Base-by-base conservation (phyloP, 2,888 invertebrate genomes). In the Anorthoa munda region DNA sequence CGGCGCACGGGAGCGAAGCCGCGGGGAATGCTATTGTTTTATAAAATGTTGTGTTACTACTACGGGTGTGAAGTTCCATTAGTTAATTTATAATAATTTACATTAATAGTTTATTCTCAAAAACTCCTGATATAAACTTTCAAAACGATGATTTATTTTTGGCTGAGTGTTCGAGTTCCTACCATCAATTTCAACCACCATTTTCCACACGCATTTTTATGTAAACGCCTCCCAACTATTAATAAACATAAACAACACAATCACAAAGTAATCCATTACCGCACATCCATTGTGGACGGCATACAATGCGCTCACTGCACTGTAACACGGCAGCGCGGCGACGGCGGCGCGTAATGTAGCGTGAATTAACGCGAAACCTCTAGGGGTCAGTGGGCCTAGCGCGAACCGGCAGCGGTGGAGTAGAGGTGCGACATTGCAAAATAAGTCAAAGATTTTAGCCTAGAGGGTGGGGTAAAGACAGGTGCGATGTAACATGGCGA, bases 231-330 rank as follows among this genome's bases (percentile, higher is more conserved):
- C 23, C 51, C 67, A 71, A 84, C 81, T 81, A 71, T 81, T 76
- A 76, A 82, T 82, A 82, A 81, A 83, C 69, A 78, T 79, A 81
- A 81, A 84, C 81, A 84, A 84, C 66, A 81, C 80, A 81, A 81
- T 84, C 75, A 61, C 81, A 46, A 80, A 87, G 88, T 89, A 89
- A 89, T 89, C 89, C 89, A 89, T 89, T 89, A 89, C 81, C 71
- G 76, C 58, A 81, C 61, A 72, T 72, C 75, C 72, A 88, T 89
- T 89, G 88, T 89, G 88, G 77, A 65, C 48, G 69, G 77, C 50
- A 66, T 88, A 89, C 89, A 89, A 89, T 89, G 88, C 88, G 90
- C 78, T 87, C 88, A 88, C 75, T 81, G 89, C 89, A 89, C 87
- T 85, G 89, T 89, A 76, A 86, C 84, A 82, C 83, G 77, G 80